Conservation (phyloP, 64 coral and sea anemone species). For the Platygyra sinensis region DNA sequence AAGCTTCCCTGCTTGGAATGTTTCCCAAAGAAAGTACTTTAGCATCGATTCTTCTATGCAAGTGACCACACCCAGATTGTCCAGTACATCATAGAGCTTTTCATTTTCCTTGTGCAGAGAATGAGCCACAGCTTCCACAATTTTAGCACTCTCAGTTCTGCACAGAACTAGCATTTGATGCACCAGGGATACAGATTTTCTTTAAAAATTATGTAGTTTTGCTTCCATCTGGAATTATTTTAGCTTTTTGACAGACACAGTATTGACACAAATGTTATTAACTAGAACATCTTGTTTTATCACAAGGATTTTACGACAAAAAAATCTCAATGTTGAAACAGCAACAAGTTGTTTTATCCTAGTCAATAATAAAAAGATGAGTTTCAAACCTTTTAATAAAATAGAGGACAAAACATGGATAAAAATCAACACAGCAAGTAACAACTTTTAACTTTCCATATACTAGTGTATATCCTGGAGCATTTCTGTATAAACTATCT, state of each 20-base stretch:
- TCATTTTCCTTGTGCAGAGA: background rate
- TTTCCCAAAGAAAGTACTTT: no score
- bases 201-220: background rate
- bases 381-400: no score
- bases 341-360: no score
- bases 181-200: background rate
- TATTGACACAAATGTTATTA: no score
- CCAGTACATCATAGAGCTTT: background rate
- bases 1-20: no score
- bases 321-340: no score
- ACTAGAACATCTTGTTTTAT: no score
- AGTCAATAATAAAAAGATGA: no score
- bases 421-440: background rate
- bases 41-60: no score
- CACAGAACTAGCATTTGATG: background rate
- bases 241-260: no score
- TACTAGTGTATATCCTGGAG: background rate
- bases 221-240: background rate
- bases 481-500: constrained; percentile 31
- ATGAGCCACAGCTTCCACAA: constrained; percentile 25
- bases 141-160: background rate
- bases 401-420: no score
- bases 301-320: no score
- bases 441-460: background rate
- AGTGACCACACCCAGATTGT: background rate